phyloP scores from a whole-genome alignment of 2,797 vertebrate species.

The Sciurus vulgaris region DNA sequence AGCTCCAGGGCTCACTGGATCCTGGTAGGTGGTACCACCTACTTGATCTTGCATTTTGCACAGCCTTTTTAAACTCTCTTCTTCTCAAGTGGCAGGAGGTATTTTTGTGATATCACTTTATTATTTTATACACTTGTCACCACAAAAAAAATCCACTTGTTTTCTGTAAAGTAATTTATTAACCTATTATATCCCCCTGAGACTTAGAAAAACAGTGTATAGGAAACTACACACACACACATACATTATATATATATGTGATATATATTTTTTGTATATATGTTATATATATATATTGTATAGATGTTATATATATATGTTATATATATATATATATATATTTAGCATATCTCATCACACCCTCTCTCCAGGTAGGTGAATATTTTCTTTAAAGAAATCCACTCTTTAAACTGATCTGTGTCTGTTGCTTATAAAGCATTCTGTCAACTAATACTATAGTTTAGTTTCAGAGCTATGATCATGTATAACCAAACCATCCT shows the following conservation, averaged over 20 bases:
- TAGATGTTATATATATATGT: no score
- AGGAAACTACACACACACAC: no score
- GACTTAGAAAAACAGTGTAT: no score
- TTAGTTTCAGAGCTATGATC: constrained; percentile 27
- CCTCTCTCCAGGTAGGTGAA: no score
- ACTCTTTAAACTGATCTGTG: neutral
- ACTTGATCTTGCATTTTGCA: neutral
- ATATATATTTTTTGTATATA: no score
- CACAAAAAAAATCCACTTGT: constrained; percentile 2
- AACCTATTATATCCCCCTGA: no score
- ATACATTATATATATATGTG: no score
- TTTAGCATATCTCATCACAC: no score
- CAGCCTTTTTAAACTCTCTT: neutral
- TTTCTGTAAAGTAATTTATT: neutral
- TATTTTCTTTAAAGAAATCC: neutral
- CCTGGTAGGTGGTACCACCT: accelerated
- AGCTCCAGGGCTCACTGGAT: neutral
- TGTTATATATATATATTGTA: no score
- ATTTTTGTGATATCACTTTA: neutral
- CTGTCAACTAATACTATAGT: neutral
- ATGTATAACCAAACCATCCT: constrained; percentile 17
- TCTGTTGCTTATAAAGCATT: constrained; percentile 5
- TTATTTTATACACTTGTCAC: constrained; percentile 16
- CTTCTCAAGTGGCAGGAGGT: neutral
- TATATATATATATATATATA: no score